Evolutionary conservation across 2,797 vertebrate species (phyloP), one percentile per base, ranked within the genome.

Genomic region (Liparis tanakae): DNA sequence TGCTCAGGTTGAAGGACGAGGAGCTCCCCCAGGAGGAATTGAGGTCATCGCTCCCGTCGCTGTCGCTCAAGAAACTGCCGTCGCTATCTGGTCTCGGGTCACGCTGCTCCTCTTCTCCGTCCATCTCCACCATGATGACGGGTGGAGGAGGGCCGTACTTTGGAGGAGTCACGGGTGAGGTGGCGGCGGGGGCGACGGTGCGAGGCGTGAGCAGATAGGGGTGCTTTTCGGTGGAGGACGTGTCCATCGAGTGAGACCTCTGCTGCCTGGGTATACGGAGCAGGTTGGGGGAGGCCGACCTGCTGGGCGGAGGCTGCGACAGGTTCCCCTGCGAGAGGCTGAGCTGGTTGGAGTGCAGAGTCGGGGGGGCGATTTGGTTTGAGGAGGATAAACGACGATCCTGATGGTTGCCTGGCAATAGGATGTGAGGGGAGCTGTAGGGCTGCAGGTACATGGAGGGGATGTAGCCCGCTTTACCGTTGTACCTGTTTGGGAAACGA

Each of bases 401-500:
- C 10, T 55, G 70, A 1, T 81, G 25, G 1, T 79, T 25, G 1
- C 80, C 61, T 13, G 80, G 60, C 22, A 95, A 79, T 25, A 75
- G 92, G 51, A 90, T 66, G 6, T 92, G 92, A 33, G 95, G 93
- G 33, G 90, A 88, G 58, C 64, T 92, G 86, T 95, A 94, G 2
- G 94, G 94, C 83, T 95, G 91, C 48, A 97, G 94, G 83, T 94
- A 95, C 74, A 97, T 90, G 0, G 92, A 84, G 1, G 97, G 97
- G 3, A 97, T 80, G 33, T 96, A 97, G 10, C 97, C 98, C 0
- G 56, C 79, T 54, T 72, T 83, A 12, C 88, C 85, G 0, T 89
- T 88, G 70, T 95, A 93, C 74, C 97, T 99, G 88, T n/a, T 20
- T 33, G 48, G 43, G 18, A 54, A 41, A 18, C 33, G 46, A 65